A percentile compares a stretch with the other conserved stretches of the same genome.
Evolutionary conservation across 2,113 vertebrate genomes (phyloP).

Genomic region (Neolamprologus kungweensis): DNA sequence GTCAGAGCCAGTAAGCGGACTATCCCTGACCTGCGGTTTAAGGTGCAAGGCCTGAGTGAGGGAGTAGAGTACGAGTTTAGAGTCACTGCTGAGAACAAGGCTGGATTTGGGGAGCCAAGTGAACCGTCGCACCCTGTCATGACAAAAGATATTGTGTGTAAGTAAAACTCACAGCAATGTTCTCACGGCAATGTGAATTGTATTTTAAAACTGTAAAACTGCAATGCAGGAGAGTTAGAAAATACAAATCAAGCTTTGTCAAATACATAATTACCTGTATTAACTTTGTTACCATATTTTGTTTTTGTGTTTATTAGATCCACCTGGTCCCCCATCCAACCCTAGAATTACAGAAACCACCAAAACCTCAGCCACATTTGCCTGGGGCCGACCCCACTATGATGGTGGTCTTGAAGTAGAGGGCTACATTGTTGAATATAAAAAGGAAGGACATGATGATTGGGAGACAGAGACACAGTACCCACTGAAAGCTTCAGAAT

Average conservation of each 20-base stretch:
- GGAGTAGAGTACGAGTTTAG: constrained; percentile 96
- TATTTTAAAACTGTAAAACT: neutral
- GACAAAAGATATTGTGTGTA: constrained; percentile 92
- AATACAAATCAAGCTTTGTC: neutral
- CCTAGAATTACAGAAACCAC: constrained; percentile 90
- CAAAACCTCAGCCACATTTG: constrained; percentile 88
- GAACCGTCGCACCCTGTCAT: constrained; percentile 81
- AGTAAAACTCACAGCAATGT: constrained; percentile 55
- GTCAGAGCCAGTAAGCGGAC: constrained; percentile 90
- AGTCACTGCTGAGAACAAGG: constrained; percentile 96
- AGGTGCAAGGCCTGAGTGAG: constrained; percentile 90
- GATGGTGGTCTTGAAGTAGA: constrained; percentile 93
- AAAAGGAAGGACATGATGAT: constrained; percentile 88
- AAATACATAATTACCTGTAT: neutral
- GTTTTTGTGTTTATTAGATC: constrained; percentile 70
- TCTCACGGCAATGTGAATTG: neutral
- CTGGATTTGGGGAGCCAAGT: constrained; percentile 92
- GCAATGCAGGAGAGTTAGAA: neutral
- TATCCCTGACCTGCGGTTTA: constrained; percentile 89
- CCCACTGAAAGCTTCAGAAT: constrained; percentile 83
- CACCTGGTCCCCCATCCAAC: constrained; percentile 95
- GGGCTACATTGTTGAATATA: constrained; percentile 93
- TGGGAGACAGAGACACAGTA: constrained; percentile 89
- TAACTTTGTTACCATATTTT: neutral
- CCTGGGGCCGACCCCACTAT: constrained; percentile 91